Evolutionary conservation across 2,113 vertebrate genomes (phyloP).

Genomic region (Speoplatyrhinus poulsoni): DNA sequence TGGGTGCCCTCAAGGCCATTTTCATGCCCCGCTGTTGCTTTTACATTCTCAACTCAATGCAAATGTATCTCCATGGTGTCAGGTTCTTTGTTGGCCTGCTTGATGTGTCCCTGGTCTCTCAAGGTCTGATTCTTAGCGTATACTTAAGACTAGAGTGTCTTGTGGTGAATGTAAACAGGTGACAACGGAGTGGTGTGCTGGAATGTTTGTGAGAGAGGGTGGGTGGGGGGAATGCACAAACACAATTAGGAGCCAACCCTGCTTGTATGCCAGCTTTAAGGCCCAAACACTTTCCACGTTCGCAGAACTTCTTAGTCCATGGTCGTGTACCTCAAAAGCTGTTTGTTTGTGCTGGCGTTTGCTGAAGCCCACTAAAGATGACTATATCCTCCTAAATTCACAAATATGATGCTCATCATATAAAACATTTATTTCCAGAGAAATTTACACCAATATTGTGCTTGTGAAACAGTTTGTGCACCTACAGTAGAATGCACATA

Average conservation of each 20-base stretch:
- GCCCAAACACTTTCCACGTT: too few relatives aligned
- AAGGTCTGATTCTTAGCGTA: conserved; percentile 69
- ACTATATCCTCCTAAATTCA: too few relatives aligned
- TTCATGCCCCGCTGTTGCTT: conserved; percentile 49
- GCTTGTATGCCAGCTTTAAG: background rate
- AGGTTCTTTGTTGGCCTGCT: conserved; percentile 72
- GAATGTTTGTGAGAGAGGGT: conserved; percentile 57
- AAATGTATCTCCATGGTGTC: conserved; percentile 74
- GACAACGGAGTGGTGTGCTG: conserved; percentile 56
- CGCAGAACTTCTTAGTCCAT: too few relatives aligned
- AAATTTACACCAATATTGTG: too few relatives aligned
- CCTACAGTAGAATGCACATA: too few relatives aligned
- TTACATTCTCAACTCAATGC: conserved; percentile 72
- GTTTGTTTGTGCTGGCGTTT: too few relatives aligned
- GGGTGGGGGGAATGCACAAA: conserved; percentile 39
- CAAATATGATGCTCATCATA: too few relatives aligned
- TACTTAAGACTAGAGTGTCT: conserved; percentile 72
- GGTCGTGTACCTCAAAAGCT: too few relatives aligned
- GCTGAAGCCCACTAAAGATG: too few relatives aligned
- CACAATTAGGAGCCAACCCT: conserved; percentile 29
- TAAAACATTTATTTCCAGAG: too few relatives aligned
- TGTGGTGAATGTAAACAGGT: conserved; percentile 72
- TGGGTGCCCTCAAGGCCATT: conserved; percentile 52
- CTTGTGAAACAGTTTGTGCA: too few relatives aligned
- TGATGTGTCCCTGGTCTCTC: conserved; percentile 70